These are phyloP conservation scores for Alfaro cultratus DNA, from an alignment of 2,797 vertebrate species.

Conservation along the genomic window DNA sequence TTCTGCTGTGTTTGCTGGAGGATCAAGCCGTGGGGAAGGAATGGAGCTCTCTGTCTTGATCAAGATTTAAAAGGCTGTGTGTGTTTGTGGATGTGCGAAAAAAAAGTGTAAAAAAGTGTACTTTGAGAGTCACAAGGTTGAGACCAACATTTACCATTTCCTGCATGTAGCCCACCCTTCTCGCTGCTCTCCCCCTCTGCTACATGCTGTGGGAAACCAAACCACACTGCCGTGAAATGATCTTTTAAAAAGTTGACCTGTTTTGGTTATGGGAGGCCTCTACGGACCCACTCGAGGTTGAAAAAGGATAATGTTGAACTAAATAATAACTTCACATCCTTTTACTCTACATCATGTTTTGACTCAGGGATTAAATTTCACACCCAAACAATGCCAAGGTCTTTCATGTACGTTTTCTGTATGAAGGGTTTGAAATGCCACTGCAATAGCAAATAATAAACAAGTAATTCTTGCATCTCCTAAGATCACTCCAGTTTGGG, in stretches of 20 bases:
- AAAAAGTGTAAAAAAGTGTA: slow-evolving; percentile 22
- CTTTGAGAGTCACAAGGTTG: slow-evolving; percentile 36
- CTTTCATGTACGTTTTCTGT: slow-evolving; percentile 69
- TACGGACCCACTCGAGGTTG: slow-evolving; percentile 34
- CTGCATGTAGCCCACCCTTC: slow-evolving; percentile 24
- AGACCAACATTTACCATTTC: slow-evolving; percentile 26
- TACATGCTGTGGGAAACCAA: slow-evolving; percentile 41
- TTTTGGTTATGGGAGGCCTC: slow-evolving; percentile 65
- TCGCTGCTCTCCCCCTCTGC: slow-evolving; percentile 32
- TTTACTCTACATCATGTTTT: slow-evolving; percentile 65
- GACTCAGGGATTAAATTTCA: slow-evolving; percentile 67
- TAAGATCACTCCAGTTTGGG: slow-evolving; percentile 22
- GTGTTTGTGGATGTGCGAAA: slow-evolving; percentile 15
- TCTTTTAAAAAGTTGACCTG: slow-evolving; percentile 62
- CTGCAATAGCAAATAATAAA: slow-evolving; percentile 26
- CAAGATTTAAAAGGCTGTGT: slow-evolving; percentile 54
- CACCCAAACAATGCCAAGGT: slow-evolving; percentile 57
- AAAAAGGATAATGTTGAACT: slow-evolving; percentile 42
- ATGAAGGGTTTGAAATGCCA: slow-evolving; percentile 54
- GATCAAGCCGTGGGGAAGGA: slow-evolving; percentile 59
- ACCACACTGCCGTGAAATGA: slow-evolving; percentile 50
- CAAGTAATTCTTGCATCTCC: slow-evolving; percentile 42
- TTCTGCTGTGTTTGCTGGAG: slow-evolving; percentile 69
- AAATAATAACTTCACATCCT: slow-evolving; percentile 50
- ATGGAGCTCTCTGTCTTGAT: slow-evolving; percentile 61